phyloP scores from a whole-genome alignment of 2,888 invertebrate species.

The Parelbella ahira region DNA sequence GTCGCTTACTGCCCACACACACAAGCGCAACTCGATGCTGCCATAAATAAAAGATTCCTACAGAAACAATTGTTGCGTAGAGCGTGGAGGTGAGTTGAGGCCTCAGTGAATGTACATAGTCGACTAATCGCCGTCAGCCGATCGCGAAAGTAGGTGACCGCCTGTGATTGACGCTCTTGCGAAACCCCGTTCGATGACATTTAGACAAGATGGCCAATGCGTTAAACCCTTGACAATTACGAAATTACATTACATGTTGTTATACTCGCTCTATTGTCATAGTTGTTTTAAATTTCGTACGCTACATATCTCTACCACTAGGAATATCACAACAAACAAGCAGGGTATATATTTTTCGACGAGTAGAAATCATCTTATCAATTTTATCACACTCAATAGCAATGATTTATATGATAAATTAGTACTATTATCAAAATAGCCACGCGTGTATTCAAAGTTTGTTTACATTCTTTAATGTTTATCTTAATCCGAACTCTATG shows the following conservation, averaged over 20 bases:
- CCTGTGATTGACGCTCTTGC: constrained; percentile 77
- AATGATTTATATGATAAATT: too few species aligned
- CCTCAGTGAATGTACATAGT: constrained; percentile 72
- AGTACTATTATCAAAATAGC: too few species aligned
- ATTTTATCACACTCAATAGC: too few species aligned
- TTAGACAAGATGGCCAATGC: constrained; percentile 71
- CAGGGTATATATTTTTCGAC: too few species aligned
- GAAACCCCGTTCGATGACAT: constrained; percentile 79
- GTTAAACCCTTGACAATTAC: constrained; percentile 67
- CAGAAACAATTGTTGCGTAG: constrained; percentile 81
- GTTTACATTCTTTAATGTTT: constrained; percentile 31
- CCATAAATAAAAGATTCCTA: constrained; percentile 81
- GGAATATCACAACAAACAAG: too few species aligned
- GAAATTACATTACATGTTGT: constrained; percentile 52
- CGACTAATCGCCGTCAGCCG: constrained; percentile 73
- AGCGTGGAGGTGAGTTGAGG: constrained; percentile 77
- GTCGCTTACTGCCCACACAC: constrained; percentile 64
- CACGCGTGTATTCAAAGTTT: constrained; percentile 20
- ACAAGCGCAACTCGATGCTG: constrained; percentile 59
- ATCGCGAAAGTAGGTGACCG: constrained; percentile 81
- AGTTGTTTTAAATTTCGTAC: too few species aligned
- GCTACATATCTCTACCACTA: too few species aligned
- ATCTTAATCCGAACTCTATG: constrained; percentile 65
- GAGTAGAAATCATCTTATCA: too few species aligned
- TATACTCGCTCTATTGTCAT: too few species aligned